These are phyloP conservation scores for Dinocampus coccinellae DNA, from an alignment of 2,888 invertebrate species.

Conservation along the genomic window DNA sequence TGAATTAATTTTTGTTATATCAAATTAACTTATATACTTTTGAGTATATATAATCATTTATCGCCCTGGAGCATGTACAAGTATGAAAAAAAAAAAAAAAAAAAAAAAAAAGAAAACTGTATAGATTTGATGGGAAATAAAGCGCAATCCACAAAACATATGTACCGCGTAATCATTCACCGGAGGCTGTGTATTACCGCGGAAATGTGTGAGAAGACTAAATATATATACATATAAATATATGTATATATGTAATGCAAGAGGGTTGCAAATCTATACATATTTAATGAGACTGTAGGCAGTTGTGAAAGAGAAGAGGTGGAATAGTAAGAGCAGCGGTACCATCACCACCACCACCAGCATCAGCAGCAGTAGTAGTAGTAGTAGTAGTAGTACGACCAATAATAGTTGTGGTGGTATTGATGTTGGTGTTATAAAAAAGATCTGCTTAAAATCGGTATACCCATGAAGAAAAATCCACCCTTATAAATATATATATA, in stretches of 20 bases:
- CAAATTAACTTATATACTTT: background rate
- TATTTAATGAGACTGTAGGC: slow-evolving; percentile 67
- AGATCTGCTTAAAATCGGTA: slow-evolving; percentile 2
- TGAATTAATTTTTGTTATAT: background rate
- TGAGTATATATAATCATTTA: background rate
- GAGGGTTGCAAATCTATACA: slow-evolving; percentile 64
- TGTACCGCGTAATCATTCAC: slow-evolving; percentile 62
- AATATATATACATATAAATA: no score
- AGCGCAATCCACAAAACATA: slow-evolving; percentile 52
- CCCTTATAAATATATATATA: background rate
- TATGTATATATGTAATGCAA: slow-evolving; percentile 21
- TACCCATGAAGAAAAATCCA: slow-evolving; percentile 11
- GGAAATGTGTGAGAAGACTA: background rate
- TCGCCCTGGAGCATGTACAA: background rate
- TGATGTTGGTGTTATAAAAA: background rate
- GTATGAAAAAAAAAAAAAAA: background rate
- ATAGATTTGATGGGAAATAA: slow-evolving; percentile 6
- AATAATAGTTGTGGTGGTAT: no score
- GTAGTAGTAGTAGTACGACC: background rate
- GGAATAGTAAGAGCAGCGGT: background rate
- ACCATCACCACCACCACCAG: no score
- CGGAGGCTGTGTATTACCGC: slow-evolving; percentile 36
- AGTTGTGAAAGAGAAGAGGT: slow-evolving; percentile 60
- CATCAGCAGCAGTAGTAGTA: no score
- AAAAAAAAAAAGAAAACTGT: slow-evolving; percentile 35